phyloP scores from a whole-genome alignment of 2,888 invertebrate species.

The Amiota minor region DNA sequence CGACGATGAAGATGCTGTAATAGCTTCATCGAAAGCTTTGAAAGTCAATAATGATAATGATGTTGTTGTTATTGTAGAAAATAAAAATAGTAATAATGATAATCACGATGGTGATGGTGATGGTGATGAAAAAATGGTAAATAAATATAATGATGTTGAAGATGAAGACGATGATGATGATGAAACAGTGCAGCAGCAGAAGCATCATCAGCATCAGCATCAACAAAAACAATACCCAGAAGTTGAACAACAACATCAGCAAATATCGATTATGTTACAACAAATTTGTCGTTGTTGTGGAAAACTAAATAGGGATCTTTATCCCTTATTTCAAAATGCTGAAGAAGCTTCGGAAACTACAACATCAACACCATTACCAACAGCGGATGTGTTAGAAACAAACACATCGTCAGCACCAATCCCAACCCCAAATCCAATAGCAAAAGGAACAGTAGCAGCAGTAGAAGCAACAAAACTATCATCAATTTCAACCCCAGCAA shows the following conservation, averaged over 20 bases:
- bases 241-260: too few species aligned
- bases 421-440: neutral
- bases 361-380: neutral
- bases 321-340: neutral
- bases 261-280: too few species aligned
- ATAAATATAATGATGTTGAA: neutral
- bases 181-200: neutral
- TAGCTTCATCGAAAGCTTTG: neutral
- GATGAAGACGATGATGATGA: neutral
- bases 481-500: too few species aligned
- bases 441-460: neutral
- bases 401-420: neutral
- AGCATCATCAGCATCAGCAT: too few species aligned
- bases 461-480: too few species aligned
- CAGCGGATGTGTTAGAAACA: neutral
- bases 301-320: constrained; percentile 14
- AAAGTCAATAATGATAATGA: neutral
- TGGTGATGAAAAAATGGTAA: neutral
- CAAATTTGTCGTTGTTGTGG: constrained; percentile 25
- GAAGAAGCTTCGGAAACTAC: neutral
- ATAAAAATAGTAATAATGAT: neutral
- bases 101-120: neutral
- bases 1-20: neutral
- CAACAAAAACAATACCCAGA: too few species aligned
- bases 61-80: neutral